Evolutionary conservation across 2,888 invertebrate genomes (phyloP).

Genomic region (Byasa hedistus): DNA sequence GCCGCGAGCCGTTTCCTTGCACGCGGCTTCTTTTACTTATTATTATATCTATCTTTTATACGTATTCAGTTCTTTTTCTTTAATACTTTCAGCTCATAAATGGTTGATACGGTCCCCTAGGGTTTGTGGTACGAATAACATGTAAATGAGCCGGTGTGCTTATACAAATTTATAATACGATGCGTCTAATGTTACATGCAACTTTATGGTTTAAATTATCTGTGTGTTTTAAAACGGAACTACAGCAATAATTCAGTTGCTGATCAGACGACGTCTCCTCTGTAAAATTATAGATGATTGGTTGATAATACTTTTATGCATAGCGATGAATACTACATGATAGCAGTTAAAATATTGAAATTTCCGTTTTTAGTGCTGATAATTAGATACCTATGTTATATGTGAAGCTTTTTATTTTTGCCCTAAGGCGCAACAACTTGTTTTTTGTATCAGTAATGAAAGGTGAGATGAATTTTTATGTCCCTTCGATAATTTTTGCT

Average conservation of each 20-base stretch:
- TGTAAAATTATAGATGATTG: slow-evolving; percentile 28
- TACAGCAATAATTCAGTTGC: slow-evolving; percentile 19
- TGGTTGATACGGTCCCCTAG: slow-evolving; percentile 77
- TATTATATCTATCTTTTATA: slow-evolving; percentile 73
- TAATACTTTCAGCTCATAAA: slow-evolving; percentile 79
- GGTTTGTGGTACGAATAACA: slow-evolving; percentile 77
- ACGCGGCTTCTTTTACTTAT: slow-evolving; percentile 71
- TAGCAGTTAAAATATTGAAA: slow-evolving; percentile 43
- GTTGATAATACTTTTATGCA: slow-evolving; percentile 22
- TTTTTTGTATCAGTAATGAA: slow-evolving; percentile 26
- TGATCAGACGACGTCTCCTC: slow-evolving; percentile 18
- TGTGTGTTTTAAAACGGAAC: slow-evolving; percentile 7
- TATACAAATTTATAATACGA: slow-evolving; percentile 65
- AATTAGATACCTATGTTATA: slow-evolving; percentile 41
- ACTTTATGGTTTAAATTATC: slow-evolving; percentile 20
- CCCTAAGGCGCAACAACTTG: slow-evolving; percentile 25
- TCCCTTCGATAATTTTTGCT: slow-evolving; percentile 21
- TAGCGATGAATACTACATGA: slow-evolving; percentile 9
- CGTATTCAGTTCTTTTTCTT: slow-evolving; percentile 76
- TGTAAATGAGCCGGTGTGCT: slow-evolving; percentile 73
- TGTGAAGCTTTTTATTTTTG: slow-evolving; percentile 35
- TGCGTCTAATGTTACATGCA: slow-evolving; percentile 29
- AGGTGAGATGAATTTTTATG: slow-evolving; percentile 27
- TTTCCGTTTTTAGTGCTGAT: slow-evolving; percentile 45
- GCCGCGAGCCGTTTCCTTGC: slow-evolving; percentile 77